Percentiles rank a stretch among this genome's conserved stretches.
Conservation (phyloP, 2,888 invertebrate species). For the Incurvaria masculella region DNA sequence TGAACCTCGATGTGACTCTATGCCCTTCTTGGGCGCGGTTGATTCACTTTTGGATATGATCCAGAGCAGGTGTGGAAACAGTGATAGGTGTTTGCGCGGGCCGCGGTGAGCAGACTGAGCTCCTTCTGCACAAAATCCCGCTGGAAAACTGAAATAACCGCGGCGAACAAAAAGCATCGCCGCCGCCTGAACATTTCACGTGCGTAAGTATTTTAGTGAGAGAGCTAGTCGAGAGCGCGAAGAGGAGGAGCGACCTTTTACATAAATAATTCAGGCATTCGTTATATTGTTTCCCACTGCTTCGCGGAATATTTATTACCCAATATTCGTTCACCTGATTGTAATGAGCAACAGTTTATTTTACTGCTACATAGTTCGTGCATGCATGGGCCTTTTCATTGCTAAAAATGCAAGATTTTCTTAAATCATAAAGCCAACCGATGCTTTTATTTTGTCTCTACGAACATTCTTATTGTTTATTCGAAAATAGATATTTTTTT, state of each 20-base stretch:
- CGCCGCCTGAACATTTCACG: conserved; percentile 55
- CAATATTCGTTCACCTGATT: background rate
- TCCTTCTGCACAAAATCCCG: conserved; percentile 53
- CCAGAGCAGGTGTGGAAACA: background rate
- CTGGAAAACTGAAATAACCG: conserved; percentile 58
- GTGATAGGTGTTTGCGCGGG: background rate
- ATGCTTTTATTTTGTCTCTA: too few species aligned
- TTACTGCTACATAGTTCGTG: too few species aligned
- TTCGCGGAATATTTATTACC: too few species aligned
- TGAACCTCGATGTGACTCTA: too few species aligned
- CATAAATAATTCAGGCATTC: conserved; percentile 31
- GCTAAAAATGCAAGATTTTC: too few species aligned
- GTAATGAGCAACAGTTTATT: too few species aligned
- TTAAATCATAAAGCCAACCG: too few species aligned
- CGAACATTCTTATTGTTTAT: too few species aligned
- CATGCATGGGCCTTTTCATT: too few species aligned
- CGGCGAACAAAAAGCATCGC: conserved; percentile 53
- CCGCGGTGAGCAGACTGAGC: conserved; percentile 20
- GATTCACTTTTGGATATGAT: background rate
- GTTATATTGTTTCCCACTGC: conserved; percentile 16
- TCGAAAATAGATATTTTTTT: too few species aligned
- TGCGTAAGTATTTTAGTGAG: conserved; percentile 55
- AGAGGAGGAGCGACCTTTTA: conserved; percentile 43
- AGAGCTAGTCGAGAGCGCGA: conserved; percentile 53
- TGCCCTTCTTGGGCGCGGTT: background rate